Conservation (phyloP, 37 sponge, comb jelly and placozoan species). For the Aphrocallistes beatrix region DNA sequence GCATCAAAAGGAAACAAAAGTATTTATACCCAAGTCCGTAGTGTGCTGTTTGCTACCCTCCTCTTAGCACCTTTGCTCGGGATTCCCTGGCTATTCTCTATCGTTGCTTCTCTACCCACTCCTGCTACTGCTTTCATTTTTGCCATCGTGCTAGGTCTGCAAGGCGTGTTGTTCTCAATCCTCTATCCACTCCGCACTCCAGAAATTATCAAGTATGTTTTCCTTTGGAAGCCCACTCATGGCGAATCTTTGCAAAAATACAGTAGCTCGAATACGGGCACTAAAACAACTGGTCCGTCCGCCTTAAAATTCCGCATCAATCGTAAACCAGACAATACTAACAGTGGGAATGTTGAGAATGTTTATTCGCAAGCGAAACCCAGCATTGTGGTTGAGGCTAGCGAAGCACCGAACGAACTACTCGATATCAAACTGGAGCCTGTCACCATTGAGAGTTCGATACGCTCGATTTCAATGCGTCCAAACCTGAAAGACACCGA, state of each 20-base stretch:
- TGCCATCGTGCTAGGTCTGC: neutral
- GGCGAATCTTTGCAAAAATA: neutral
- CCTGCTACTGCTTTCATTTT: conserved; percentile 8
- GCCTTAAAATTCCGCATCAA: neutral
- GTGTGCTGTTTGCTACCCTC: neutral
- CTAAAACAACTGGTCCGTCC: neutral
- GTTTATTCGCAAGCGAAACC: no score
- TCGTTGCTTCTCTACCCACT: neutral
- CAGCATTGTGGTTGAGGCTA: no score
- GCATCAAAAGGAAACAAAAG: neutral
- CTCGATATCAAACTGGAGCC: neutral
- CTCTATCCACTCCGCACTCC: neutral
- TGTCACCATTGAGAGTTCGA: neutral
- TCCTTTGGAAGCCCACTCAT: conserved; percentile 4
- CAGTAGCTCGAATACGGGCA: neutral
- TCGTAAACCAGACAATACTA: neutral
- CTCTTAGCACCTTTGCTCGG: neutral
- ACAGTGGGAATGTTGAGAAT: neutral
- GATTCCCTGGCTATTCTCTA: neutral
- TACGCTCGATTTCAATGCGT: no score
- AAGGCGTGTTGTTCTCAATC: neutral
- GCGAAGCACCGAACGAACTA: neutral
- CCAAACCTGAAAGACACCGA: no score
- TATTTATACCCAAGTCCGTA: neutral
- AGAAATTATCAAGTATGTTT: neutral